phyloP scores from a whole-genome alignment of 1,140 invertebrate genomes.

The Rhopalosiphum padi region DNA sequence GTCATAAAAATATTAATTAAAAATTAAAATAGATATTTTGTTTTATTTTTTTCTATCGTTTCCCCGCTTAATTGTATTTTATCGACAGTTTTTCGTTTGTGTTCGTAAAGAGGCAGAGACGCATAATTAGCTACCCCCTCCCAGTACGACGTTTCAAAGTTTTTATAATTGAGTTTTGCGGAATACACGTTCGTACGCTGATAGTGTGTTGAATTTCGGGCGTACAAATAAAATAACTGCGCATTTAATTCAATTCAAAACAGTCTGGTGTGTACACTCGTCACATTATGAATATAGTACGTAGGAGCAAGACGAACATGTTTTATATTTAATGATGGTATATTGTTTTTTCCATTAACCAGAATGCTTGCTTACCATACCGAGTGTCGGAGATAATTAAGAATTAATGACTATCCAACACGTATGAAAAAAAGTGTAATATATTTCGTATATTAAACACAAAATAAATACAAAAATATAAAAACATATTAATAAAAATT shows the following conservation, averaged over 20 bases:
- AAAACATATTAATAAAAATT: background rate
- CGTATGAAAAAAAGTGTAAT: background rate
- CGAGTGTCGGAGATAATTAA: background rate
- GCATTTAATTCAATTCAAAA: background rate
- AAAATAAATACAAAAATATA: background rate
- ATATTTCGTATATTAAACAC: too few relatives aligned
- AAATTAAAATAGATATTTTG: background rate
- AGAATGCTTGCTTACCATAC: background rate
- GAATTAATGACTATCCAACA: background rate
- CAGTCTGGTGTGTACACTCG: background rate
- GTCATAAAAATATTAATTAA: background rate
- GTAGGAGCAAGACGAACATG: background rate
- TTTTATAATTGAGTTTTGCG: background rate
- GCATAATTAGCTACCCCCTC: background rate
- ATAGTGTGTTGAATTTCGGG: background rate
- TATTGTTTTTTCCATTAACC: background rate
- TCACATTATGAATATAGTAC: background rate
- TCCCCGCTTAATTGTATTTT: background rate
- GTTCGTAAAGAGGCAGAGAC: background rate
- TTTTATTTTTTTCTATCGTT: background rate
- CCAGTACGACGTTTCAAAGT: background rate
- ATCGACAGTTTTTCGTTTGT: background rate
- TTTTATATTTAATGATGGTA: background rate
- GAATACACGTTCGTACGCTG: background rate
- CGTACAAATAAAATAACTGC: background rate